Base-by-base conservation (phyloP, 1,140 invertebrate genomes). In the Atta colombica region DNA sequence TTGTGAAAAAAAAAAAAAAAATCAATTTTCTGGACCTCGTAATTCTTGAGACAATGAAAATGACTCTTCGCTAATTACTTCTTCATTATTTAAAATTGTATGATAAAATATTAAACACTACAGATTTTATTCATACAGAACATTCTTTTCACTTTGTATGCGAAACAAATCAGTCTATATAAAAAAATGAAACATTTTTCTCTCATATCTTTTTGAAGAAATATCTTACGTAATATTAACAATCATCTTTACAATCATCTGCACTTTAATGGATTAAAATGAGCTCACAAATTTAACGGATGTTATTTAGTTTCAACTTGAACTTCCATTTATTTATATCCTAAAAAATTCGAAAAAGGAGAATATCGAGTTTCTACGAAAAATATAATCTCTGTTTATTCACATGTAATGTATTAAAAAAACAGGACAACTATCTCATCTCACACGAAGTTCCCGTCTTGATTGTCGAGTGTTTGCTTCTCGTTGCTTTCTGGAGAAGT, bases 281-380 rank as follows among this genome's bases (percentile, higher is more conserved):
- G 25, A 61, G 21, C 0, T 61, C 31, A 39, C 58, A 35, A 35
- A 60, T 58, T 77, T 61, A 39, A 77, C 21, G 51, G 16, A 71
- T 51, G 21, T 39, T 77, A 58, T 39, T 21, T 25, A 39, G 55
- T 39, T 61, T 25, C 14, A 39, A 69, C 39, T 35, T 35, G 16
- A 21, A 77, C n/a, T 39, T 77, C 14, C 7, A 77, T 28, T 75
- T n/a, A 55, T 74, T 77, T 77, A 77, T 77, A 18, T 77, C 18
- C 14, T 21, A 21, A 21, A 21, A 21, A 21, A 21, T 21, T n/a
- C 4, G 39, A 77, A 45, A 18, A 35, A 14, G 53, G 16, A 8
- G n/a, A 8, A 5, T 16, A n/a, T 58, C 51, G 5, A 7, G 10
- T 58, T 58, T 74, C 28, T 2, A 61, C 5, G 35, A 63, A 63